These are phyloP conservation scores for Gobio gobio DNA, from an alignment of 2,113 vertebrate species.

Conservation along the genomic window DNA sequence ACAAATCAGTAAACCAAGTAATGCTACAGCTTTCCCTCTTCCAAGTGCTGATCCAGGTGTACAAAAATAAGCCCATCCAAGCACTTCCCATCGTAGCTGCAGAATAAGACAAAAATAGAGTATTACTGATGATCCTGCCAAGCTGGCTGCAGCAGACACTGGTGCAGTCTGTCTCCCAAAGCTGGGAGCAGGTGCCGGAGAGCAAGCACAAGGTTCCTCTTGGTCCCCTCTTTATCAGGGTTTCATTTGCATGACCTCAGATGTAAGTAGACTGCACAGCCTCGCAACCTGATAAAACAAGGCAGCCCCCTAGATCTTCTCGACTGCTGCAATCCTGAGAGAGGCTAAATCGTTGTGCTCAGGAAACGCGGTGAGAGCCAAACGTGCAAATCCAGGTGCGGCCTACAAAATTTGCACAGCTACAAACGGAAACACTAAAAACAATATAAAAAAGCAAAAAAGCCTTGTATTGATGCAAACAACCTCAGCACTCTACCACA, in stretches of 20 bases:
- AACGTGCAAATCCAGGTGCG: neutral
- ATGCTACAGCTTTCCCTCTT: neutral
- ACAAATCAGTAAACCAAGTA: neutral
- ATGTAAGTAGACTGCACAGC: neutral
- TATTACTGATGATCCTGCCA: slow-evolving; percentile 47
- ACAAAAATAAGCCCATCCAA: slow-evolving; percentile 49
- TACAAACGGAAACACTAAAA: neutral
- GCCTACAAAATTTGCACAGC: neutral
- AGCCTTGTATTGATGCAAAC: slow-evolving; percentile 9
- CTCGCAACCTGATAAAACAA: slow-evolving; percentile 35
- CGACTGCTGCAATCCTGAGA: neutral
- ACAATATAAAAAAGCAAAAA: slow-evolving; percentile 5
- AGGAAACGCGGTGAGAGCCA: neutral
- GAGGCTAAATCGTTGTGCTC: neutral
- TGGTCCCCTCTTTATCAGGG: neutral
- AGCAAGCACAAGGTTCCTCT: slow-evolving; percentile 11
- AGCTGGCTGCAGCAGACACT: slow-evolving; percentile 6
- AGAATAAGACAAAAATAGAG: slow-evolving; percentile 45
- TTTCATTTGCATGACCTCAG: slow-evolving; percentile 34
- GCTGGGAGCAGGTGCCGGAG: slow-evolving; percentile 35
- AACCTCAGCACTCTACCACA: neutral
- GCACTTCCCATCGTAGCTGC: slow-evolving; percentile 28
- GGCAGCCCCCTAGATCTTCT: slow-evolving; percentile 12
- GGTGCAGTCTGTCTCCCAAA: slow-evolving; percentile 1
- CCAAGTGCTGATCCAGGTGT: slow-evolving; percentile 43